Conservation (phyloP, 64 coral and sea anemone genomes). For the Actinia equina region DNA sequence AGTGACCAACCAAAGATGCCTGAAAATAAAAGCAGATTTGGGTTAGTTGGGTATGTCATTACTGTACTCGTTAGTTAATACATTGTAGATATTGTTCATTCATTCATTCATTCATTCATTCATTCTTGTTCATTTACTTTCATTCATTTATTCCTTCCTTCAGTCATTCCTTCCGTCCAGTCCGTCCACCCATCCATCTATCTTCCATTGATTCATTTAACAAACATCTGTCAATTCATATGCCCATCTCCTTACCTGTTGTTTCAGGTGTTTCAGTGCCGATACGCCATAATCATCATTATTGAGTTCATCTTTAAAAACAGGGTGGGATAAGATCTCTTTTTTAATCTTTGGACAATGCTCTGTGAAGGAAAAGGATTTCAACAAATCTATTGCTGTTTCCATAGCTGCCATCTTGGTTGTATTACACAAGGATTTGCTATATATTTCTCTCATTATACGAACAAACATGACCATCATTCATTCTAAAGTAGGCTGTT, state of each 20-base stretch:
- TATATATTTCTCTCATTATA: too few relatives aligned
- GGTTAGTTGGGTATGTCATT: neutral
- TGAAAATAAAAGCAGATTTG: neutral
- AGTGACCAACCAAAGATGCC: constrained; percentile 88
- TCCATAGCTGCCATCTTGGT: too few relatives aligned
- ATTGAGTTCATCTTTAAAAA: constrained; percentile 50
- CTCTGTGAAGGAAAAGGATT: constrained; percentile 25
- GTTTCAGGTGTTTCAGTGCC: constrained; percentile 76
- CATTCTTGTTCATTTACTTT: too few relatives aligned
- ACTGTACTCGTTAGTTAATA: too few relatives aligned
- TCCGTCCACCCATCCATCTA: neutral
- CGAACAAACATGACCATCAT: too few relatives aligned
- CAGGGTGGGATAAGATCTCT: constrained; percentile 48
- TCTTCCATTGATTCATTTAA: neutral
- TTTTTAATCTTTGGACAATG: constrained; percentile 40
- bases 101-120: too few relatives aligned
- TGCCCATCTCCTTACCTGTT: constrained; percentile 53
- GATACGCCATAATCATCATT: constrained; percentile 14
- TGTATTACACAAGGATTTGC: too few relatives aligned
- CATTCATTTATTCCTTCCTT: too few relatives aligned
- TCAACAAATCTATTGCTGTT: too few relatives aligned
- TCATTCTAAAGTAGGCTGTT: too few relatives aligned
- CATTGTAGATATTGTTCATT: neutral
- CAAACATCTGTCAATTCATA: neutral
- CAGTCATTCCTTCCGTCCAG: neutral